These are phyloP conservation scores for Isoperla grammatica DNA, from an alignment of 2,888 invertebrate species.

Conservation along the genomic window DNA sequence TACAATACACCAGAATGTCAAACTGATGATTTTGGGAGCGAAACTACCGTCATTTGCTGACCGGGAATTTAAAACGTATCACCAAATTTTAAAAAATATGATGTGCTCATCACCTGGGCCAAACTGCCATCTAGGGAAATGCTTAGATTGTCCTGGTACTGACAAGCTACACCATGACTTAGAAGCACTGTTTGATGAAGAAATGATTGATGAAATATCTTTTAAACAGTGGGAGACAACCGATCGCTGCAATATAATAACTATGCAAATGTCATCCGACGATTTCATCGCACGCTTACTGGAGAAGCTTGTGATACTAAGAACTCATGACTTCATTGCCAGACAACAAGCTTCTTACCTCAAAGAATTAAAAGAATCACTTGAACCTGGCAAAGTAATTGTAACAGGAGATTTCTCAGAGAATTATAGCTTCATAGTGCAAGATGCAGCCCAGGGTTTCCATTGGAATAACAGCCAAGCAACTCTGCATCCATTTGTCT, in stretches of 20 bases:
- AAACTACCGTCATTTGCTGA: too few relatives aligned
- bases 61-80: too few relatives aligned
- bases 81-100: not conserved
- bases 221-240: constrained; percentile 2
- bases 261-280: too few relatives aligned
- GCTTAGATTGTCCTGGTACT: constrained; percentile 3
- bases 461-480: constrained; percentile 29
- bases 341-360: too few relatives aligned
- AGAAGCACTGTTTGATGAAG: not conserved
- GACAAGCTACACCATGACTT: not conserved
- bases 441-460: constrained; percentile 21
- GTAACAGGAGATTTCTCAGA: constrained; percentile 27
- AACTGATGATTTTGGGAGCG: too few relatives aligned
- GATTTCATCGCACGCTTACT: too few relatives aligned
- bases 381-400: constrained; percentile 18
- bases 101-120: not conserved
- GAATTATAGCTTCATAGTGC: constrained; percentile 19
- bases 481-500: constrained; percentile 29
- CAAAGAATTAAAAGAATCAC: too few relatives aligned
- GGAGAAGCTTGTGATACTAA: too few relatives aligned
- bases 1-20: too few relatives aligned
- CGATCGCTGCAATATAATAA: not conserved
- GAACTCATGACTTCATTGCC: too few relatives aligned
- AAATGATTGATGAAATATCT: not conserved
- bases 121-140: not conserved